Percentiles rank a stretch among this genome's conserved stretches.
These are phyloP conservation scores for Ephydatia muelleri DNA, from an alignment of 37 sponge, comb jelly and placozoan genomes.

Conservation along the genomic window DNA sequence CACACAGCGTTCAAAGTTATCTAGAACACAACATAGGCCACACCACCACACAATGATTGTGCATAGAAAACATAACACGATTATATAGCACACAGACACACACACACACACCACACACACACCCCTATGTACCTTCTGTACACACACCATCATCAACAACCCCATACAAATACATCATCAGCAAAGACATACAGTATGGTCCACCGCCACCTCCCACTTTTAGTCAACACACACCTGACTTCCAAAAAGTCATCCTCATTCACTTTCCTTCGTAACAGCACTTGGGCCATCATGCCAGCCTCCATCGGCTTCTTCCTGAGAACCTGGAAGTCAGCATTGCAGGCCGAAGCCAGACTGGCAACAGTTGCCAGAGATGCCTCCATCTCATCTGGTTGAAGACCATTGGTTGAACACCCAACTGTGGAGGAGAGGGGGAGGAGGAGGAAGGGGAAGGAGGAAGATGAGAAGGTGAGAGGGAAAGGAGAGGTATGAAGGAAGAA, in stretches of 20 bases:
- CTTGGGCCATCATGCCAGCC: conserved; percentile 79
- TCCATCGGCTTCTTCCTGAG: conserved; percentile 82
- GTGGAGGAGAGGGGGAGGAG: background rate
- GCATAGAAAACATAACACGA: background rate
- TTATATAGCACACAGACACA: background rate
- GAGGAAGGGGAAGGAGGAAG: background rate
- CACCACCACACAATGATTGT: background rate
- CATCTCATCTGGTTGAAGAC: conserved; percentile 80
- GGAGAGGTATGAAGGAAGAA: too few species aligned
- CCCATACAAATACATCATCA: background rate
- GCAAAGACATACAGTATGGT: background rate
- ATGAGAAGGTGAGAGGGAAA: background rate
- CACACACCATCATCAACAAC: too few species aligned
- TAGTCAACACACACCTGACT: conserved; percentile 77
- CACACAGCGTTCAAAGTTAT: background rate
- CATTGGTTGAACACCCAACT: conserved; percentile 56
- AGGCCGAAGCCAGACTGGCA: conserved; percentile 61
- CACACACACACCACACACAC: background rate
- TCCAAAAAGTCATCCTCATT: conserved; percentile 96
- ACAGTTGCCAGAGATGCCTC: conserved; percentile 84
- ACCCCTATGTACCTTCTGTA: background rate
- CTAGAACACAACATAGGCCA: background rate
- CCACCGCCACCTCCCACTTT: background rate
- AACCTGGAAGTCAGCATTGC: conserved; percentile 78
- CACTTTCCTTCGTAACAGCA: conserved; percentile 74